Percentiles rank a stretch among this genome's conserved stretches.
phyloP scores from a whole-genome alignment of 2,888 invertebrate genomes.

The Caenorhabditis sulstoni region DNA sequence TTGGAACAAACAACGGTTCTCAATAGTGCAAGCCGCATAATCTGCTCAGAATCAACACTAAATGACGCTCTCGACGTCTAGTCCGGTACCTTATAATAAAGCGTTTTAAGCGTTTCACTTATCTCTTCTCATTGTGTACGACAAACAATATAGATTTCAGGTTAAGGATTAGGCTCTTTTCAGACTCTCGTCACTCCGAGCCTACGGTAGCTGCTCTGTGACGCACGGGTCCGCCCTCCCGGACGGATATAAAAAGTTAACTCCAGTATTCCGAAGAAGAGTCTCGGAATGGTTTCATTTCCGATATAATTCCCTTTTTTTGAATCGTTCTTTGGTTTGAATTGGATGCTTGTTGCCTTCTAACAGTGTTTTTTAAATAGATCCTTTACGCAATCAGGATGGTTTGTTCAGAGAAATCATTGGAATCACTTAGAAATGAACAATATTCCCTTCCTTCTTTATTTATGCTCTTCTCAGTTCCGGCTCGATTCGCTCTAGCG shows the following conservation, averaged over 20 bases:
- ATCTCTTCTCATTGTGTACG: constrained; percentile 6
- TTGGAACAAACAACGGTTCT: not conserved
- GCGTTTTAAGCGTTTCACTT: not conserved
- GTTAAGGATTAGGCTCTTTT: constrained; percentile 19
- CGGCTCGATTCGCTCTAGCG: not conserved
- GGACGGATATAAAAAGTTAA: too few relatives aligned
- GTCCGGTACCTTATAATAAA: not conserved
- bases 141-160: constrained; percentile 1
- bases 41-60: not conserved
- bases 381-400: too few relatives aligned
- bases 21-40: not conserved
- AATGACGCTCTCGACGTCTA: not conserved
- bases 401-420: too few relatives aligned
- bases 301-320: too few relatives aligned
- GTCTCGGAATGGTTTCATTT: too few relatives aligned
- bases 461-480: too few relatives aligned
- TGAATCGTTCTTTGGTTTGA: too few relatives aligned
- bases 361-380: too few relatives aligned
- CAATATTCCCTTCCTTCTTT: not conserved
- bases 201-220: constrained; percentile 8
- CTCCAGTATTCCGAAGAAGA: too few relatives aligned
- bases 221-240: not conserved
- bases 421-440: too few relatives aligned
- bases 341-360: too few relatives aligned
- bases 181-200: constrained; percentile 1